Conservation (phyloP, 2,888 invertebrate species). For the Ashinkailepas kermadecensis region DNA sequence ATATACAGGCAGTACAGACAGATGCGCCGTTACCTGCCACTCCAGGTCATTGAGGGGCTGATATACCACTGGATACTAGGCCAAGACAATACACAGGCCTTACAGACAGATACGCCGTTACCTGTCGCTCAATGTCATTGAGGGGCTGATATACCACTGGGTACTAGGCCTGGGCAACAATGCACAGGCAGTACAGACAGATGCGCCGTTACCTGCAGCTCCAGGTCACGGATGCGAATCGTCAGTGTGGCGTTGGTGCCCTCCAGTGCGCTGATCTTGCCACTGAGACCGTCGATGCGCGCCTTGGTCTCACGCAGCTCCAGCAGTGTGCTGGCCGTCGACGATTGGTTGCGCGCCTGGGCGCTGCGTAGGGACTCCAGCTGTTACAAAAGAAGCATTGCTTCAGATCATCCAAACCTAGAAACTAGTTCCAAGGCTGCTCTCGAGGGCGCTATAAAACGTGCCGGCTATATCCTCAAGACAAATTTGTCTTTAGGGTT, state of each 20-base stretch:
- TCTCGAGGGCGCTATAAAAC: too few relatives aligned
- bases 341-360: conserved; percentile 46
- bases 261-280: conserved; percentile 69
- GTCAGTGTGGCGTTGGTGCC: conserved; percentile 60
- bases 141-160: neutral
- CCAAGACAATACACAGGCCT: too few relatives aligned
- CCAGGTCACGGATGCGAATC: conserved; percentile 43
- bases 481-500: too few relatives aligned
- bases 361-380: conserved; percentile 63
- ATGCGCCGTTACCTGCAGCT: conserved; percentile 6
- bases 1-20: too few relatives aligned
- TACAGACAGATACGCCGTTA: too few relatives aligned
- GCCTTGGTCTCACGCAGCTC: conserved; percentile 69
- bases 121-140: conserved; percentile 25
- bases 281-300: conserved; percentile 64
- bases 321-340: conserved; percentile 40
- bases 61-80: too few relatives aligned
- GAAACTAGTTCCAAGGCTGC: too few relatives aligned
- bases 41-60: conserved; percentile 25
- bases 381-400: conserved; percentile 41
- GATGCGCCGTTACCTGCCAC: conserved; percentile 13
- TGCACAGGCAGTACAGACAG: too few relatives aligned
- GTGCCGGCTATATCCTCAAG: too few relatives aligned
- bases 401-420: too few relatives aligned
- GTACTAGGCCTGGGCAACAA: too few relatives aligned